Base-by-base conservation (phyloP, 2,113 vertebrate genomes). In the Saccopteryx bilineata region DNA sequence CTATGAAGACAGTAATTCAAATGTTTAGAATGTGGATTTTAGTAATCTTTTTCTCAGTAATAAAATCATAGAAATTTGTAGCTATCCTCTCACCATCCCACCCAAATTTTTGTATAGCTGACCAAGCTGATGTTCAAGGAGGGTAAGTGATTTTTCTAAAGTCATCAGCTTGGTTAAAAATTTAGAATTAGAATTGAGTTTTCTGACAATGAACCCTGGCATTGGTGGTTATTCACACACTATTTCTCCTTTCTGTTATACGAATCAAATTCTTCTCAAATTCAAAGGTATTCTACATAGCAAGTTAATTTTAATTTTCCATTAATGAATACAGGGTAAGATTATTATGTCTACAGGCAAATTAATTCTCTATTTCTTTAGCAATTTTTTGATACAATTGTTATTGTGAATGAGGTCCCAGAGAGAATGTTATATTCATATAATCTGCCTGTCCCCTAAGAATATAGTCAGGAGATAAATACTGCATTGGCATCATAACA, bases 271-370 rank as follows among this genome's bases (percentile, higher is more conserved):
- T 81, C 11, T 90, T 82, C 91, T 87, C 48, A 93, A 61, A 54
- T 90, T 93, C 14, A 68, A 85, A 86, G 14, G 8, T 71, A 93
- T 88, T 81, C 28, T 52, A 52, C 7, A 61, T 48, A 66, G 46
- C 33, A 90, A 68, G 13, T 58, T n/a, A 48, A 80, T 48, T 86
- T 75, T 93, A 33, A 87, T 68, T 66, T 96, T 88, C 11, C 60
- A n/a, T 80, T 88, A 80, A 56, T 79, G 21, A 86, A 46, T 11
- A n/a, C 6, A 91, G 31, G 56, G 58, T 91, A 88, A 90, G 60
- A 84, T 56, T 72, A 48, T 28, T 80, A 31, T 46, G 15, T 39
- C 50, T 87, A 86, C 21, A 95, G 81, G 50, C 19, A 94, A 92
- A 92, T 31, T 75, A 72, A 52, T 65, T 88, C 31, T 87, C 26